Conservation (phyloP, 35 echinoderm and acorn worm genomes). For the Lytechinus pictus region DNA sequence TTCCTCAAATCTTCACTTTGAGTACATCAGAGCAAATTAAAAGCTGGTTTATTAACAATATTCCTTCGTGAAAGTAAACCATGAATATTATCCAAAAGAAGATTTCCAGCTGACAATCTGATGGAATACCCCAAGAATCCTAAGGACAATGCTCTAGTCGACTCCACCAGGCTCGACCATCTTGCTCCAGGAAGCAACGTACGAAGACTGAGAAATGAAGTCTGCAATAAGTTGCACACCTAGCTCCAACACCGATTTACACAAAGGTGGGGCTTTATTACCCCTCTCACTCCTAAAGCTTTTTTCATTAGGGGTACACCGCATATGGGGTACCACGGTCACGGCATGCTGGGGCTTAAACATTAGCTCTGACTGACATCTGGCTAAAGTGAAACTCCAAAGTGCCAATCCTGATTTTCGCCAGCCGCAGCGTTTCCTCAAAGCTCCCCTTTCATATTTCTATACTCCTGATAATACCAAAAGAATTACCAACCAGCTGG, state of each 20-base stretch:
- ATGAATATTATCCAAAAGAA: neutral
- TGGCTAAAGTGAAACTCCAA: conserved; percentile 18
- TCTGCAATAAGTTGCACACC: neutral
- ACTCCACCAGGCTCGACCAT: neutral
- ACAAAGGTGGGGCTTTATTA: neutral
- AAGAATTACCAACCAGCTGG: neutral
- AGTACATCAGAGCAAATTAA: no score
- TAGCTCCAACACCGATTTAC: neutral
- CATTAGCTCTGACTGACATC: neutral
- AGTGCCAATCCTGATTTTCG: conserved; percentile 7
- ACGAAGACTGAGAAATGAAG: neutral
- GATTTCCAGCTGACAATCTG: neutral
- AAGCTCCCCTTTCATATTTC: conserved; percentile 11
- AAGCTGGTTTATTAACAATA: neutral
- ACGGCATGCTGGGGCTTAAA: neutral
- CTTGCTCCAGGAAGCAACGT: neutral
- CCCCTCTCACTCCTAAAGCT: neutral
- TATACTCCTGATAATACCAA: neutral
- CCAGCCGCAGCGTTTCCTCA: conserved; percentile 6
- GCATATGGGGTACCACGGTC: neutral
- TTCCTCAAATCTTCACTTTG: no score
- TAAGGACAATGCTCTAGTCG: neutral
- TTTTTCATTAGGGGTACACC: neutral
- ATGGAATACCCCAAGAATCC: neutral
- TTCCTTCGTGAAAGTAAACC: neutral